Conservation (phyloP, 2,888 invertebrate genomes). For the Lobophora halterata region DNA sequence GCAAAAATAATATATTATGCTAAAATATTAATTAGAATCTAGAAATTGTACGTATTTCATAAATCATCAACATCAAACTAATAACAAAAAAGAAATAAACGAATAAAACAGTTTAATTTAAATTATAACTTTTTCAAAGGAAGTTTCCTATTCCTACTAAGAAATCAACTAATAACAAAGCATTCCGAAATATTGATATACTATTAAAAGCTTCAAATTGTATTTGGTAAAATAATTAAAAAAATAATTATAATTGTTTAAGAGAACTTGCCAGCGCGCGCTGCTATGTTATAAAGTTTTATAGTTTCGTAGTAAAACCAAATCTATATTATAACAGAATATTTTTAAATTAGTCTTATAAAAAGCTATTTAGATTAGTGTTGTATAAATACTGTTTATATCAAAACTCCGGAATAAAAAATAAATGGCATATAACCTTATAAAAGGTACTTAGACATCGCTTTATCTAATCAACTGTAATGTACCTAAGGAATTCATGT, state of each 20-base stretch:
- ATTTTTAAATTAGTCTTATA: conserved; percentile 3
- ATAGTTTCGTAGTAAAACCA: background rate
- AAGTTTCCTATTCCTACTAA: no score
- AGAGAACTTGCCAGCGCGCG: no score
- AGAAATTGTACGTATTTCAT: conserved; percentile 28
- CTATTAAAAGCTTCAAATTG: no score
- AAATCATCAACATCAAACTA: background rate
- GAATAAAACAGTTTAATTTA: no score
- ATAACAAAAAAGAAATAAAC: no score
- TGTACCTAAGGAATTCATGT: conserved; percentile 61
- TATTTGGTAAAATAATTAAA: no score
- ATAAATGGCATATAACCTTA: conserved; percentile 4
- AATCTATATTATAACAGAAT: background rate
- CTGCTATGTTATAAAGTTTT: no score
- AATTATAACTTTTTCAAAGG: no score
- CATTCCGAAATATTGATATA: no score
- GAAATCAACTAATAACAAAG: no score
- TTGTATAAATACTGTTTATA: conserved; percentile 44
- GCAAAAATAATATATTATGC: conserved; percentile 35
- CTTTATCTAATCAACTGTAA: conserved; percentile 46
- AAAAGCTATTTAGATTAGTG: conserved; percentile 12
- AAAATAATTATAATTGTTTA: no score
- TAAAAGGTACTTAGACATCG: conserved; percentile 11
- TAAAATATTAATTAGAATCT: conserved; percentile 15
- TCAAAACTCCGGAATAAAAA: conserved; percentile 60